Conservation (phyloP, 1,140 invertebrate species). For the Grapholita molesta region DNA sequence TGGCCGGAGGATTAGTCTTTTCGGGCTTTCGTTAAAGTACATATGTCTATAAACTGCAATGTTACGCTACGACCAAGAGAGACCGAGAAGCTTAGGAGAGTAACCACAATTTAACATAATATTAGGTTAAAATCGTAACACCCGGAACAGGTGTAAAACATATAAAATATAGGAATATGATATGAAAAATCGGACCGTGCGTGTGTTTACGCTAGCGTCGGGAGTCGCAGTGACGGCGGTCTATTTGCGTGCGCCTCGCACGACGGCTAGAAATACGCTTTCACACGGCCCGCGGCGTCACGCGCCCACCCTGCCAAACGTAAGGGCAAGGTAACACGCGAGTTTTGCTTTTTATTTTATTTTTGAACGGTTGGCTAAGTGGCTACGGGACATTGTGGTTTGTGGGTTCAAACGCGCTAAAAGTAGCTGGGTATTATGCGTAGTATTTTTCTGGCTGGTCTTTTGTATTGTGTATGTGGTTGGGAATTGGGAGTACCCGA, state of each 20-base stretch:
- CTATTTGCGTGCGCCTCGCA: constrained; percentile 49
- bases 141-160: not conserved
- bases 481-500: too few relatives aligned
- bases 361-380: not conserved
- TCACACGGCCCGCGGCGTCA: constrained; percentile 53
- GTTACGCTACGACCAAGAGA: too few relatives aligned
- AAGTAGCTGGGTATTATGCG: not conserved
- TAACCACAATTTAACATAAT: not conserved
- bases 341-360: not conserved
- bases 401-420: not conserved
- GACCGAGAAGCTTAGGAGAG: too few relatives aligned
- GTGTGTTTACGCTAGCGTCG: not conserved
- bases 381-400: not conserved
- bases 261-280: constrained; percentile 58
- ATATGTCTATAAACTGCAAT: too few relatives aligned
- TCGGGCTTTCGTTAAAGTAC: too few relatives aligned
- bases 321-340: not conserved
- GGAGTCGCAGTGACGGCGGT: constrained; percentile 32
- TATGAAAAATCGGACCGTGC: not conserved
- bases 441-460: not conserved
- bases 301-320: constrained; percentile 23
- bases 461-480: too few relatives aligned
- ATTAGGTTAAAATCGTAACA: not conserved
- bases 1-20: too few relatives aligned
- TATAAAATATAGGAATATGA: not conserved